Evolutionary conservation across 2,888 invertebrate genomes (phyloP).

Genomic region (Clitarchus hookeri): DNA sequence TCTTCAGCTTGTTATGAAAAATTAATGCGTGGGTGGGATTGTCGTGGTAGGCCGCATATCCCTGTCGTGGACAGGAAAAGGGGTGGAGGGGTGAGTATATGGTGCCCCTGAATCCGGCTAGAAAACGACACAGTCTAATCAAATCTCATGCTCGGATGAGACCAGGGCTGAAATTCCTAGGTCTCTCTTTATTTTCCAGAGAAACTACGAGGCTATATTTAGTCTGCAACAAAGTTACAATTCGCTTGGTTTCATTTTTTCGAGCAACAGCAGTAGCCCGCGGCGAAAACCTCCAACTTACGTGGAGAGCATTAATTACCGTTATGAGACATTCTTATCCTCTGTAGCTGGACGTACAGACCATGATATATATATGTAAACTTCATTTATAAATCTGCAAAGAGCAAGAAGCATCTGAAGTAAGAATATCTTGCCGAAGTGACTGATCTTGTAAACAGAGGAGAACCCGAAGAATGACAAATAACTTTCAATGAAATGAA

Average conservation of each 20-base stretch:
- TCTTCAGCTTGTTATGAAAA: slow-evolving; percentile 14
- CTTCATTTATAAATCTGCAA: no score
- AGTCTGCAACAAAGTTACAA: not conserved
- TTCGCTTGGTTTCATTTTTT: not conserved
- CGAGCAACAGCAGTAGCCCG: no score
- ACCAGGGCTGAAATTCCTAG: not conserved
- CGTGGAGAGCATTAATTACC: no score
- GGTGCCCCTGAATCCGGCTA: not conserved
- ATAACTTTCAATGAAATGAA: no score
- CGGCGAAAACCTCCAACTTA: no score
- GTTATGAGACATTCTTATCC: no score
- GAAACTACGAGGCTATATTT: not conserved
- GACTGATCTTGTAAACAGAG: no score
- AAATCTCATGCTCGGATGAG: not conserved
- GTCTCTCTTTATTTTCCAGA: not conserved
- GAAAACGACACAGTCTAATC: not conserved
- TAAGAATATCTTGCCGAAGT: no score
- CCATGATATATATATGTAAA: no score
- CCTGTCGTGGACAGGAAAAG: not conserved
- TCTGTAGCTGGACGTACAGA: no score
- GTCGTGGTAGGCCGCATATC: slow-evolving; percentile 9
- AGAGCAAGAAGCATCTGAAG: no score
- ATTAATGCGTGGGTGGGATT: not conserved
- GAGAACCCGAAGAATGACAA: no score
- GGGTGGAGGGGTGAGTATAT: not conserved